phyloP scores from a whole-genome alignment of 2,797 vertebrate genomes.

The Sphenodon punctatus region DNA sequence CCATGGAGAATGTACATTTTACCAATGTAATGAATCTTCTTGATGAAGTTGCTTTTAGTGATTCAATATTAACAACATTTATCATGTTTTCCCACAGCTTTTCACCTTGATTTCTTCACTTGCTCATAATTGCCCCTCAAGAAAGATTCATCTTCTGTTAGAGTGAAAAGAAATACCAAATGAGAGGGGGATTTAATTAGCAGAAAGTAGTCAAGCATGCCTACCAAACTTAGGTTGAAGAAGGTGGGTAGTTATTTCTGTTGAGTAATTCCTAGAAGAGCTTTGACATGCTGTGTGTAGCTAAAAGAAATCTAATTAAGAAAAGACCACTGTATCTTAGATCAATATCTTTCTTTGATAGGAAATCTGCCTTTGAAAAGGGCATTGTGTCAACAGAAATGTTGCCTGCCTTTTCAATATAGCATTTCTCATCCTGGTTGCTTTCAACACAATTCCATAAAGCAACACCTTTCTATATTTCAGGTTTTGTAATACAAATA shows the following conservation, averaged over 20 bases:
- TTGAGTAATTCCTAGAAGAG: not conserved
- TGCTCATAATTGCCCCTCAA: not conserved
- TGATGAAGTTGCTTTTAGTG: not conserved
- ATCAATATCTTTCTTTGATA: not conserved
- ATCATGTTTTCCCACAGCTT: not conserved
- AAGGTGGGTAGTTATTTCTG: not conserved
- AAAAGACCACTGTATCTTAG: not conserved
- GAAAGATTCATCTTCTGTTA: not conserved
- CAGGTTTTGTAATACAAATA: not conserved
- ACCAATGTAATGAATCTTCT: not conserved
- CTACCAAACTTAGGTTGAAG: not conserved
- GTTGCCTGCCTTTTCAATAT: not conserved
- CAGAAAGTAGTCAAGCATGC: not conserved
- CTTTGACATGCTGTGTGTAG: not conserved
- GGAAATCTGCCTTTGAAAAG: not conserved
- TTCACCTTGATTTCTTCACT: not conserved
- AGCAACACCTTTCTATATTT: not conserved
- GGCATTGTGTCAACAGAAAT: not conserved
- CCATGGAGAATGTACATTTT: not conserved
- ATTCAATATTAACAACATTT: not conserved
- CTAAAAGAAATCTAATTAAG: slow-evolving; percentile 8
- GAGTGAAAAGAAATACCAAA: not conserved
- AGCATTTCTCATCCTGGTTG: not conserved
- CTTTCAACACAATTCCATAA: not conserved
- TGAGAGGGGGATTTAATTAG: not conserved